Evolutionary conservation across 2,888 invertebrate species (phyloP).

Genomic region (Cecidostiba fungosa): DNA sequence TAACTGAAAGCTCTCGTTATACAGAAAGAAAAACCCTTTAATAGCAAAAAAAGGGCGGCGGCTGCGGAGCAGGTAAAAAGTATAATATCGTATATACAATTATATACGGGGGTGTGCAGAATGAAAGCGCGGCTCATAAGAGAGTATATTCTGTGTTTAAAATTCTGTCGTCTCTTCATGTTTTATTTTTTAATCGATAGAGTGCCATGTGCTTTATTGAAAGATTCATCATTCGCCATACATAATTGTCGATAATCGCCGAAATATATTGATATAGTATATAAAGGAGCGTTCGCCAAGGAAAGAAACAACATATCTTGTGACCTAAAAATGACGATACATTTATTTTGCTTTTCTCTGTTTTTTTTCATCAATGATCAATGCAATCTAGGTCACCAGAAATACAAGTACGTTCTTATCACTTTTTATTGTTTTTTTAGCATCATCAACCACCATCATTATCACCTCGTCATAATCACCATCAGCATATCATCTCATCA

Average conservation of each 20-base stretch:
- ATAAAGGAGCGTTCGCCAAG: constrained; percentile 70
- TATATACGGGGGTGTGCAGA: constrained; percentile 26
- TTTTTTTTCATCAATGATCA: constrained; percentile 79
- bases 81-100: not conserved
- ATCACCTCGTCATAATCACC: constrained; percentile 57
- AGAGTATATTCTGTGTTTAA: constrained; percentile 29
- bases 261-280: constrained; percentile 65
- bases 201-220: constrained; percentile 66
- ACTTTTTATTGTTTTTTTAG: constrained; percentile 68
- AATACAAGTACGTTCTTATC: constrained; percentile 79
- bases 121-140: constrained; percentile 35
- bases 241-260: constrained; percentile 63
- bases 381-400: constrained; percentile 81
- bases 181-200: constrained; percentile 62
- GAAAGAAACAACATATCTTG: constrained; percentile 80
- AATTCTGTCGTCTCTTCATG: constrained; percentile 55
- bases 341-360: constrained; percentile 87
- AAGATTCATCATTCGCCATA: constrained; percentile 65
- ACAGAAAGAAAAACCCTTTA: constrained; percentile 9
- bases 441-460: constrained; percentile 61
- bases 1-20: not conserved
- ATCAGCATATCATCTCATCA: constrained; percentile 56
- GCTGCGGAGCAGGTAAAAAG: not conserved
- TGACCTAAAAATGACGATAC: constrained; percentile 88
- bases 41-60: not conserved